Percentiles rank a stretch among this genome's conserved stretches.
Evolutionary conservation across 2,888 invertebrate species (phyloP).

Genomic region (Xestia sexstrigata): DNA sequence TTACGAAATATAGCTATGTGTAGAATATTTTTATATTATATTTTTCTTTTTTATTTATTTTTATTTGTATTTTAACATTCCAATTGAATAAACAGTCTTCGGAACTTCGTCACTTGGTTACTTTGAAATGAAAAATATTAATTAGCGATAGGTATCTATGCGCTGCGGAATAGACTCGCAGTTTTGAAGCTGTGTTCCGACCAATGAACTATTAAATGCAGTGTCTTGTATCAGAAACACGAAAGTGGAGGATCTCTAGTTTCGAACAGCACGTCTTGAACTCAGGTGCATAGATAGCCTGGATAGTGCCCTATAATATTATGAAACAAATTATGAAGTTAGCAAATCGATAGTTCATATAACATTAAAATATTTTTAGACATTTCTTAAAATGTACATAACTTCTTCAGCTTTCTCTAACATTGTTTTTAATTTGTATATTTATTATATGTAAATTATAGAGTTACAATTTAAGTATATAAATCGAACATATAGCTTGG

Average conservation of each 20-base stretch:
- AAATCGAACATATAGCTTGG: slow-evolving; percentile 19
- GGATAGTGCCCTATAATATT: slow-evolving; percentile 37
- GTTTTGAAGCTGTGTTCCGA: slow-evolving; percentile 1
- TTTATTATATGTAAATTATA: slow-evolving; percentile 16
- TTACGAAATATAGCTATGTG: slow-evolving; percentile 49
- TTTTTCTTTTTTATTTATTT: slow-evolving; percentile 61
- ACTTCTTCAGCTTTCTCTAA: slow-evolving; percentile 29
- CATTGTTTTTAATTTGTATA: slow-evolving; percentile 41
- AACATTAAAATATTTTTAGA: slow-evolving; percentile 40
- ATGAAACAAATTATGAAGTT: slow-evolving; percentile 29
- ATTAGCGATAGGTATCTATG: slow-evolving; percentile 2
- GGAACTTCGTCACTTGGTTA: slow-evolving; percentile 32
- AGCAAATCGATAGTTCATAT: slow-evolving; percentile 51
- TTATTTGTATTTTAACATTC: slow-evolving; percentile 66
- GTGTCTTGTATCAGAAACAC: slow-evolving; percentile 11
- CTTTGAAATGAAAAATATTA: slow-evolving; percentile 18
- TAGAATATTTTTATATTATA: slow-evolving; percentile 65
- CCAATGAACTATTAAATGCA: not conserved
- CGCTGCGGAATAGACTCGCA: not conserved
- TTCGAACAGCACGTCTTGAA: not conserved
- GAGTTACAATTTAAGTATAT: slow-evolving; percentile 19
- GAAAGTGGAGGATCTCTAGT: not conserved
- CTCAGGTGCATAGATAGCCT: not conserved
- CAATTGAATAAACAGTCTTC: slow-evolving; percentile 52
- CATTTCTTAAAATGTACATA: slow-evolving; percentile 49